Evolutionary conservation across 2,888 invertebrate genomes (phyloP).

Genomic region (Andrena hattorfiana): DNA sequence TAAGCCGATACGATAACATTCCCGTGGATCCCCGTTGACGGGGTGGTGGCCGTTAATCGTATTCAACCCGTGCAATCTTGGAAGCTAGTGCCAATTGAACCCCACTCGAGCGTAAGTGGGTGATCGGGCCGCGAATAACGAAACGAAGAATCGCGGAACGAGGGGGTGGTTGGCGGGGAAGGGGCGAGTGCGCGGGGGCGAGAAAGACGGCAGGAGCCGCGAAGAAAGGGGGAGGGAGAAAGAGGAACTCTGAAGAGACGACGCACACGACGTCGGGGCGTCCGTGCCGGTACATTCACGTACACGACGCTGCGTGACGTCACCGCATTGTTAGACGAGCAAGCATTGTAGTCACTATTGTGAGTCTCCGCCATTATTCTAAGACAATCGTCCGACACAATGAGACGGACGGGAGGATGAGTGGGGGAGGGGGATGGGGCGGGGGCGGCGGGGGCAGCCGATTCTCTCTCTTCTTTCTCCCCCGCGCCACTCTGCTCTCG

Average conservation of each 20-base stretch:
- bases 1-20: neutral
- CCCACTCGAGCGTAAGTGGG: constrained; percentile 68
- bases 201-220: constrained; percentile 60
- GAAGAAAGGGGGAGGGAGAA: constrained; percentile 67
- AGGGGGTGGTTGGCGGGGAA: neutral
- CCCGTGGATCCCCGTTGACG: constrained; percentile 6
- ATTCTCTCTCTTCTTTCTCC: constrained; percentile 55
- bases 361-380: constrained; percentile 85
- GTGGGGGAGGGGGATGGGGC: constrained; percentile 59
- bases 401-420: constrained; percentile 84
- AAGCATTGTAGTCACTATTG: constrained; percentile 85
- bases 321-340: constrained; percentile 85
- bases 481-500: constrained; percentile 33
- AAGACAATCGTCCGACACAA: constrained; percentile 85
- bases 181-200: constrained; percentile 26
- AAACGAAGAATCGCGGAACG: constrained; percentile 70
- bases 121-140: constrained; percentile 71
- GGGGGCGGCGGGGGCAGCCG: constrained; percentile 62
- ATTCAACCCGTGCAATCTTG: constrained; percentile 53
- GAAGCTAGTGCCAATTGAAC: constrained; percentile 56
- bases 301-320: constrained; percentile 83
- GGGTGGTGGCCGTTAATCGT: constrained; percentile 51
- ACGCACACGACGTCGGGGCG: constrained; percentile 78
- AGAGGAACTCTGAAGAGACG: constrained; percentile 74
- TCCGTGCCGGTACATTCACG: constrained; percentile 81